A percentile compares a stretch with the other conserved stretches of the same genome.
Evolutionary conservation across 2,113 vertebrate species (phyloP).

Genomic region (Regulus satrapa): DNA sequence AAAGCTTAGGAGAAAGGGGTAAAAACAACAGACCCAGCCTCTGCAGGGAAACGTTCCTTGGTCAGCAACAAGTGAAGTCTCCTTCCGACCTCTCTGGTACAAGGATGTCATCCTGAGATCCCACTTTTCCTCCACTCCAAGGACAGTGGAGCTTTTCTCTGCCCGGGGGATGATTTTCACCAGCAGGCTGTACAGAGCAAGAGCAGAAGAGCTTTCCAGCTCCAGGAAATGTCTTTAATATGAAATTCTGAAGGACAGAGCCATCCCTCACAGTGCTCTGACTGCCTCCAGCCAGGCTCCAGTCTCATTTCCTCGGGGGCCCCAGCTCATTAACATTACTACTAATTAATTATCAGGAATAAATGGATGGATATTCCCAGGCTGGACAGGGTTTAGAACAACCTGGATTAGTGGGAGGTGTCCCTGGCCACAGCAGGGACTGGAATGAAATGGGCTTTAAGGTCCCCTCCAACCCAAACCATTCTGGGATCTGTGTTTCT

Average conservation of each 20-base stretch:
- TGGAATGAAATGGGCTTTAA: not conserved
- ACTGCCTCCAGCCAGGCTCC: not conserved
- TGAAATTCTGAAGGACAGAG: not conserved
- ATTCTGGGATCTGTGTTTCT: not conserved
- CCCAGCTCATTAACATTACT: not conserved
- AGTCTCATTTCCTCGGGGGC: not conserved
- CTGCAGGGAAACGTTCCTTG: not conserved
- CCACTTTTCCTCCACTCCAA: not conserved
- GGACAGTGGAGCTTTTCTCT: not conserved
- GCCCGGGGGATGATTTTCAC: not conserved
- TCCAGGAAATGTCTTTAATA: not conserved
- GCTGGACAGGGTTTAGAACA: not conserved
- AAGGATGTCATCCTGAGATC: not conserved
- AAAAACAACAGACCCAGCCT: not conserved
- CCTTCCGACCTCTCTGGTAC: not conserved
- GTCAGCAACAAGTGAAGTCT: not conserved
- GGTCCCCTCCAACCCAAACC: not conserved
- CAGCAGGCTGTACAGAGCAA: not conserved
- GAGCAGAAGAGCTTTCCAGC: not conserved
- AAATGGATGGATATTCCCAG: not conserved
- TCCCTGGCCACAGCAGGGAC: not conserved
- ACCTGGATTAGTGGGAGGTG: not conserved
- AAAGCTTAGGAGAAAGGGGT: not conserved
- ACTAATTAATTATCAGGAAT: not conserved
- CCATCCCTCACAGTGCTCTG: not conserved